A percentile compares a stretch with the other conserved stretches of the same genome.
Conservation (phyloP, 2,888 invertebrate genomes). For the Hemicrepidius hirtus region DNA sequence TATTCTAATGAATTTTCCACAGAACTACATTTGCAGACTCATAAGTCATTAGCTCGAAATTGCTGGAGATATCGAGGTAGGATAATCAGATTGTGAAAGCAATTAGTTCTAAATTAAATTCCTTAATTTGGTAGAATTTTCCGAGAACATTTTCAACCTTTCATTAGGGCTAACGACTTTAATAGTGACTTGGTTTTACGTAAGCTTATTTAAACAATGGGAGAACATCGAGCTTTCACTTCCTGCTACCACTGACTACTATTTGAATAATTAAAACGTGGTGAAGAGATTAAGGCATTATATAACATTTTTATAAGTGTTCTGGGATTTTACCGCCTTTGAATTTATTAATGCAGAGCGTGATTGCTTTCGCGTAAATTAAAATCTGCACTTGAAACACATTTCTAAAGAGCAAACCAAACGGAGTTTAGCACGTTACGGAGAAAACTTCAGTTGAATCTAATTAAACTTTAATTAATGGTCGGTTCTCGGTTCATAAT, state of each 20-base stretch:
- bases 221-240: conserved; percentile 12
- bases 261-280: background rate
- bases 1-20: conserved; percentile 49
- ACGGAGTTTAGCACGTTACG: too few species aligned
- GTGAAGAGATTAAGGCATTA: background rate
- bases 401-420: too few species aligned
- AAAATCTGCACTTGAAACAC: too few species aligned
- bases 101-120: conserved; percentile 41
- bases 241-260: conserved; percentile 2
- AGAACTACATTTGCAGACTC: conserved; percentile 46
- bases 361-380: too few species aligned
- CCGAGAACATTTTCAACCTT: conserved; percentile 32
- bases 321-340: background rate
- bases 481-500: too few species aligned
- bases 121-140: conserved; percentile 37
- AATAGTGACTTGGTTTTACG: conserved; percentile 16
- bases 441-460: too few species aligned
- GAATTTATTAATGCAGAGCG: too few species aligned
- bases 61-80: conserved; percentile 45
- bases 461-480: too few species aligned
- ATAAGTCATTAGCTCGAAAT: conserved; percentile 46
- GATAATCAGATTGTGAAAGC: conserved; percentile 41
- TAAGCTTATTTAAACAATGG: conserved; percentile 24
- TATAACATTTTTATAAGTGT: background rate
- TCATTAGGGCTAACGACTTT: conserved; percentile 37